Conservation (phyloP, 2,797 vertebrate species). For the Fundulus diaphanus region DNA sequence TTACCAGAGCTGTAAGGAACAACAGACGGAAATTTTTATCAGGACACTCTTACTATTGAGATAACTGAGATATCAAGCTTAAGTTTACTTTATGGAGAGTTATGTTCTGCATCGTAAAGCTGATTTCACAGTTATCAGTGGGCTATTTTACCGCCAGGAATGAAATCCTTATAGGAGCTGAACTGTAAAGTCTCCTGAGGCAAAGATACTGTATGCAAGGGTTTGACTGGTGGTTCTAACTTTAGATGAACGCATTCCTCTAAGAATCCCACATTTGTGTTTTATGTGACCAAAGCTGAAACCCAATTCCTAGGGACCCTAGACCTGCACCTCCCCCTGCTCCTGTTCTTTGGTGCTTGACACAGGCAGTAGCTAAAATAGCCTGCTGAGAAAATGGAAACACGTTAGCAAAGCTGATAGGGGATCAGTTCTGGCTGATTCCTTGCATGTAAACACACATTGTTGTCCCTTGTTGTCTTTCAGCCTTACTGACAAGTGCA, state of each 20-base stretch:
- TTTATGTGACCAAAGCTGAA: not conserved
- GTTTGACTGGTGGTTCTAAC: not conserved
- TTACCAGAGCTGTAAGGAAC: conserved; percentile 5
- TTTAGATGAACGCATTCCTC: not conserved
- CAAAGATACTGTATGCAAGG: not conserved
- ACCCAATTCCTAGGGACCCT: not conserved
- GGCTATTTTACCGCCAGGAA: not conserved
- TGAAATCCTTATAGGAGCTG: not conserved
- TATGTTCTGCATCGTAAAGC: not conserved
- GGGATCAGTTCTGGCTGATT: not conserved
- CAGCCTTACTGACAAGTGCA: not conserved
- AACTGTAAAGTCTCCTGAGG: not conserved
- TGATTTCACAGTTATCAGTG: not conserved
- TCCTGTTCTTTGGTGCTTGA: not conserved
- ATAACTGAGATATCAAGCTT: not conserved
- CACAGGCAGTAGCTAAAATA: not conserved
- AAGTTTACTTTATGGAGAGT: not conserved
- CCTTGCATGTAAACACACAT: not conserved
- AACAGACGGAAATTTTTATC: not conserved
- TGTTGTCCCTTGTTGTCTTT: not conserved
- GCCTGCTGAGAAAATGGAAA: not conserved
- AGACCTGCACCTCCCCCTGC: not conserved
- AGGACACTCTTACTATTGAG: not conserved
- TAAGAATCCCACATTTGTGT: not conserved
- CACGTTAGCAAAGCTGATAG: not conserved